These are phyloP conservation scores for Alloscopus bannaensis DNA, from an alignment of 2,888 invertebrate species.

Conservation along the genomic window DNA sequence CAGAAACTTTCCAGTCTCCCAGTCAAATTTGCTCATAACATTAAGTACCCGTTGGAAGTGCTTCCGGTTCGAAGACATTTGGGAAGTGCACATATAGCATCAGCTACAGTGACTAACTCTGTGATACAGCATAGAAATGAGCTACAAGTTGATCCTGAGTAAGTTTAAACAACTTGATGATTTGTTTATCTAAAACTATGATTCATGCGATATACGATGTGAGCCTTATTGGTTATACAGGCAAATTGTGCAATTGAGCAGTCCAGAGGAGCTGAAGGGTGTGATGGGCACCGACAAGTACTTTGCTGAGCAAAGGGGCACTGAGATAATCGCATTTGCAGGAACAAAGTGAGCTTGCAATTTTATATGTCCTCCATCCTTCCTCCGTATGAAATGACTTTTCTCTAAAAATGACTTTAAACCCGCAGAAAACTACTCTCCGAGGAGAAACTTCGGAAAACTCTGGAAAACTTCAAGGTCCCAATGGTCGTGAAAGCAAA, in stretches of 20 bases:
- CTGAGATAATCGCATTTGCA: conserved; percentile 40
- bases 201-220: conserved; percentile 9
- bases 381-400: no score
- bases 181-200: not conserved
- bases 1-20: conserved; percentile 1
- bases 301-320: conserved; percentile 49
- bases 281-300: conserved; percentile 38
- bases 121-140: not conserved
- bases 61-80: not conserved
- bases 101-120: not conserved
- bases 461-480: conserved; percentile 12
- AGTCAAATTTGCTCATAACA: not conserved
- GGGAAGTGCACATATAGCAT: conserved; percentile 12
- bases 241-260: conserved; percentile 38
- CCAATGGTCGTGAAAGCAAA: conserved; percentile 21
- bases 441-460: conserved; percentile 51
- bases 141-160: conserved; percentile 25
- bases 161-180: conserved; percentile 13
- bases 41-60: not conserved
- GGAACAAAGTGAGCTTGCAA: conserved; percentile 47
- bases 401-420: not conserved
- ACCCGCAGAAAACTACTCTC: conserved; percentile 43
- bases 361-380: not conserved
- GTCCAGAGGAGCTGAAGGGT: conserved; percentile 38
- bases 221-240: not conserved